These are phyloP conservation scores for Drosophila multiciliata DNA, from an alignment of 2,888 invertebrate genomes.

Conservation along the genomic window DNA sequence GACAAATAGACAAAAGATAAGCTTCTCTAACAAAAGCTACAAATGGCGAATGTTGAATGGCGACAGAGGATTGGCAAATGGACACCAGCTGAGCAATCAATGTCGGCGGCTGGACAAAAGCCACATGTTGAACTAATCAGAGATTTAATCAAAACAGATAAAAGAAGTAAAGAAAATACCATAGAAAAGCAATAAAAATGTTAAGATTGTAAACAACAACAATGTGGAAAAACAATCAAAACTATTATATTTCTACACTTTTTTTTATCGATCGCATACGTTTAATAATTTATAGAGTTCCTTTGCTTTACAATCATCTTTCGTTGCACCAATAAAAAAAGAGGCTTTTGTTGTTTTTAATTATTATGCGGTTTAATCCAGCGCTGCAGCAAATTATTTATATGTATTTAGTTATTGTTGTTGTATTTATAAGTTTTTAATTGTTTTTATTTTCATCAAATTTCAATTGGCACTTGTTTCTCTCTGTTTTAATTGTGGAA, in stretches of 20 bases:
- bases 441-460: background rate
- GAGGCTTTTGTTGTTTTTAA: background rate
- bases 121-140: conserved; percentile 72
- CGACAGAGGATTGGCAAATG: conserved; percentile 29
- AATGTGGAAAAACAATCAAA: conserved; percentile 10
- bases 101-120: conserved; percentile 64
- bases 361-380: background rate
- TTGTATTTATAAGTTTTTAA: background rate
- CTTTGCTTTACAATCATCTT: background rate
- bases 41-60: conserved; percentile 8
- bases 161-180: conserved; percentile 43
- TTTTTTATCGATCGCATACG: background rate
- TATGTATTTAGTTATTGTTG: background rate
- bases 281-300: background rate
- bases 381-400: background rate
- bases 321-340: background rate
- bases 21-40: conserved; percentile 51
- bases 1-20: conserved; percentile 17
- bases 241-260: conserved; percentile 15
- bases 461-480: conserved; percentile 53
- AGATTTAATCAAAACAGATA: conserved; percentile 74
- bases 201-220: background rate
- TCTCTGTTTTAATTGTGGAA: conserved; percentile 7
- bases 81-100: conserved; percentile 73
- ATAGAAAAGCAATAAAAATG: conserved; percentile 31